Conservation (phyloP, 2,797 vertebrate species). For the Rhinatrema bivittatum region DNA sequence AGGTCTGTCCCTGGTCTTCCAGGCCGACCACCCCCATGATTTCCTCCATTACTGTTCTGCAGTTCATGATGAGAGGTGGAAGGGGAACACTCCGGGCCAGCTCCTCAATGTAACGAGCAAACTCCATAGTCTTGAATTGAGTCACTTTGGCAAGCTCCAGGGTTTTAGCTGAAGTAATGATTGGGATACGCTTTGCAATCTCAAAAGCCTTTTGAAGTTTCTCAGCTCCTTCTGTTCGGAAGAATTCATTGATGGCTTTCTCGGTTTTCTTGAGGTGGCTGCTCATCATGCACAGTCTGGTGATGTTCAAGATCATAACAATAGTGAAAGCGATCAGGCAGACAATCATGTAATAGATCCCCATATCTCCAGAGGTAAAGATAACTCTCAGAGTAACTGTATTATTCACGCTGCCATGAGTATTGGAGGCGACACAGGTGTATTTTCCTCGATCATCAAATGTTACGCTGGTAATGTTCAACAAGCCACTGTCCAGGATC, state of each 20-base stretch:
- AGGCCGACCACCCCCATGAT: constrained; percentile 94
- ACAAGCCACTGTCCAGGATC: constrained; percentile 69
- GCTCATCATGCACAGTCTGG: constrained; percentile 97
- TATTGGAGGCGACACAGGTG: constrained; percentile 82
- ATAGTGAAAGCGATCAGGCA: constrained; percentile 93
- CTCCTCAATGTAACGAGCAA: constrained; percentile 95
- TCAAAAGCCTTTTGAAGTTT: constrained; percentile 97
- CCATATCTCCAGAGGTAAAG: constrained; percentile 90
- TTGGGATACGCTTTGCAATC: constrained; percentile 94
- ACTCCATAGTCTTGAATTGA: constrained; percentile 98
- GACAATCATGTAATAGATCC: constrained; percentile 95
- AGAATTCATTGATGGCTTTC: constrained; percentile 97
- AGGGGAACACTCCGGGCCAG: constrained; percentile 91
- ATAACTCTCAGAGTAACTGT: constrained; percentile 88
- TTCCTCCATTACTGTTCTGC: constrained; percentile 96
- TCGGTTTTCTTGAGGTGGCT: constrained; percentile 98
- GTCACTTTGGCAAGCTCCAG: constrained; percentile 97
- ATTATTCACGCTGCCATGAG: constrained; percentile 74
- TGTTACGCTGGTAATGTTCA: constrained; percentile 87
- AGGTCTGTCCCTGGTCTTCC: constrained; percentile 91
- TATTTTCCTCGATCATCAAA: constrained; percentile 94
- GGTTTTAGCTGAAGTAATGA: constrained; percentile 95
- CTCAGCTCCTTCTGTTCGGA: constrained; percentile 94
- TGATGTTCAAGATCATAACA: constrained; percentile 90
- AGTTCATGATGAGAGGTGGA: constrained; percentile 96